These are phyloP conservation scores for Pelosia muscerda DNA, from an alignment of 2,888 invertebrate species.

Conservation along the genomic window DNA sequence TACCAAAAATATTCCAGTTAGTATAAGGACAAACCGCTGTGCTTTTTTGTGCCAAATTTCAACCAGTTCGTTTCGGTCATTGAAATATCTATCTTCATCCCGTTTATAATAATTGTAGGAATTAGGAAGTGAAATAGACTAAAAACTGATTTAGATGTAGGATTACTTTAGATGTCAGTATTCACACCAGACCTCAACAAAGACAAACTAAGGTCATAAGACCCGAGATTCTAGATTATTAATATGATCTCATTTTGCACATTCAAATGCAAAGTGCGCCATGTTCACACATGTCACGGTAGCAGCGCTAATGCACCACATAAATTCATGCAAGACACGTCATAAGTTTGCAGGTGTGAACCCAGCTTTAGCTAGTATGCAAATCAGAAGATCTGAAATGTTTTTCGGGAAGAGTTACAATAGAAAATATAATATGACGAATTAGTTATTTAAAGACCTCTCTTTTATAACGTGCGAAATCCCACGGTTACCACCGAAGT, in stretches of 20 bases:
- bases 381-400: slow-evolving; percentile 50
- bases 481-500: too few species aligned
- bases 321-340: slow-evolving; percentile 67
- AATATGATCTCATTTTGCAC: slow-evolving; percentile 54
- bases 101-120: too few species aligned
- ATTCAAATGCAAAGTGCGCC: slow-evolving; percentile 62
- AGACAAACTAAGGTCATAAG: slow-evolving; percentile 33
- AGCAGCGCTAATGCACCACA: slow-evolving; percentile 57
- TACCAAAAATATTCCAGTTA: too few species aligned
- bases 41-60: too few species aligned
- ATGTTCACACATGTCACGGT: slow-evolving; percentile 54
- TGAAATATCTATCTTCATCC: too few species aligned
- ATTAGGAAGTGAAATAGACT: too few species aligned
- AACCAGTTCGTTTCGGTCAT: too few species aligned
- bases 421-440: slow-evolving; percentile 19
- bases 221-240: slow-evolving; percentile 42
- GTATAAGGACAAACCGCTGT: too few species aligned
- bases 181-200: slow-evolving; percentile 13
- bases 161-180: not conserved
- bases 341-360: slow-evolving; percentile 52
- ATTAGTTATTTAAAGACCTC: not conserved
- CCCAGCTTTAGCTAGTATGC: slow-evolving; percentile 53
- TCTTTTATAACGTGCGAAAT: too few species aligned
- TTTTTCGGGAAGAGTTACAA: slow-evolving; percentile 33
- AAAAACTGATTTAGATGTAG: not conserved